Percentiles rank a stretch among this genome's conserved stretches.
Conservation (phyloP, 2,888 invertebrate genomes). For the Tuta absoluta region DNA sequence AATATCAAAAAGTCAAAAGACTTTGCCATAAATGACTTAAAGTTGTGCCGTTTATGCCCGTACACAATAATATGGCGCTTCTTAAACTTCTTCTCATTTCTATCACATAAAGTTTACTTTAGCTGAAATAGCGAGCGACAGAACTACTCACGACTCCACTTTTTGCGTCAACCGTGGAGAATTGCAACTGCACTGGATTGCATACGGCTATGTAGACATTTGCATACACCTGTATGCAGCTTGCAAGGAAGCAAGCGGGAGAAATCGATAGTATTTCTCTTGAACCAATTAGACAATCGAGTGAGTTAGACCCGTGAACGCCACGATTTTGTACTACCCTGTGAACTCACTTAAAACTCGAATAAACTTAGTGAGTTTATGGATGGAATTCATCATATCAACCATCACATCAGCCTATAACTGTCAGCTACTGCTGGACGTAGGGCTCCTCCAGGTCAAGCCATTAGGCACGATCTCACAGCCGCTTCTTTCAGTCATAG, state of each 20-base stretch:
- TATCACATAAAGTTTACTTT: no score
- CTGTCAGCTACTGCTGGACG: no score
- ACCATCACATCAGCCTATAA: no score
- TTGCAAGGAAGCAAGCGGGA: slow-evolving; percentile 22
- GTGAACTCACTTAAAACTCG: slow-evolving; percentile 32
- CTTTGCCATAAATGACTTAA: no score
- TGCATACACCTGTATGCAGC: slow-evolving; percentile 13
- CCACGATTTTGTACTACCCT: slow-evolving; percentile 38
- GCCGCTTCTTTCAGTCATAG: no score
- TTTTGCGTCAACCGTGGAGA: slow-evolving; percentile 6
- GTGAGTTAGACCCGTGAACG: slow-evolving; percentile 30
- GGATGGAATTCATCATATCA: no score
- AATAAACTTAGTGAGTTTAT: background rate
- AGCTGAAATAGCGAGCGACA: background rate
- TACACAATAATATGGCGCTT: no score
- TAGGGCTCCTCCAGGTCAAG: no score
- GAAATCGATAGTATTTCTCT: slow-evolving; percentile 42
- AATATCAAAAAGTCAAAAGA: no score
- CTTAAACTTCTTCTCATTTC: no score
- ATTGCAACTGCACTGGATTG: background rate
- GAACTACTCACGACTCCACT: background rate
- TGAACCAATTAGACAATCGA: slow-evolving; percentile 51
- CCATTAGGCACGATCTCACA: no score
- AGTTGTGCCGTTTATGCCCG: no score
- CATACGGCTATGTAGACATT: background rate